Percentiles rank a stretch among this genome's conserved stretches.
phyloP scores from a whole-genome alignment of 2,888 invertebrate species.

The Cyrtodaria siliqua region DNA sequence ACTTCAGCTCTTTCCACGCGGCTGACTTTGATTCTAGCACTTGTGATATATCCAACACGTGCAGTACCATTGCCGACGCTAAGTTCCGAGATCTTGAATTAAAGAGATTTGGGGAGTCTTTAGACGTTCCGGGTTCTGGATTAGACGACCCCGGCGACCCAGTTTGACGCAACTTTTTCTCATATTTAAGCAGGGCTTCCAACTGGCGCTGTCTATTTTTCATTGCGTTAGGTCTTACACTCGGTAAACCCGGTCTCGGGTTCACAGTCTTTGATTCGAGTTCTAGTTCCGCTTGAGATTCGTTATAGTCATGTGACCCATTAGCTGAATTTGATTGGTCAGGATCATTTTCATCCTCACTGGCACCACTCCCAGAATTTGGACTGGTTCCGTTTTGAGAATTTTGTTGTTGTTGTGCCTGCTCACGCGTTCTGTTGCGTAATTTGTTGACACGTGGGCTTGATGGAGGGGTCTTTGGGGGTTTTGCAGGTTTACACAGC shows the following conservation, averaged over 20 bases:
- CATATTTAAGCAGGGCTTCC: slow-evolving; percentile 90
- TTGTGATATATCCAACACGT: slow-evolving; percentile 93
- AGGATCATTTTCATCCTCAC: slow-evolving; percentile 4
- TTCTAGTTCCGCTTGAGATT: neutral
- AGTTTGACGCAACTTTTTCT: slow-evolving; percentile 87
- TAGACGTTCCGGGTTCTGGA: slow-evolving; percentile 24
- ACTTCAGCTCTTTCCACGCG: slow-evolving; percentile 81
- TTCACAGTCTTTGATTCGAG: slow-evolving; percentile 46
- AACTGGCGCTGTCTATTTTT: slow-evolving; percentile 89
- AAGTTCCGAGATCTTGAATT: slow-evolving; percentile 19
- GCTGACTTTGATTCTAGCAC: slow-evolving; percentile 87
- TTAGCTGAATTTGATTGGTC: slow-evolving; percentile 15
- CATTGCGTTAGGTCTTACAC: slow-evolving; percentile 86
- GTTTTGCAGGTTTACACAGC: slow-evolving; percentile 82
- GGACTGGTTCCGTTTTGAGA: neutral
- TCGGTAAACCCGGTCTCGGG: slow-evolving; percentile 77
- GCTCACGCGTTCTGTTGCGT: slow-evolving; percentile 57
- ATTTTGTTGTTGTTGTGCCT: slow-evolving; percentile 22
- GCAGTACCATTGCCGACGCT: slow-evolving; percentile 90
- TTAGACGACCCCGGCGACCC: slow-evolving; percentile 33
- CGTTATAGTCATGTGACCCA: slow-evolving; percentile 17
- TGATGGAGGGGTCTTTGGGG: slow-evolving; percentile 44
- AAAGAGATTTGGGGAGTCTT: slow-evolving; percentile 17
- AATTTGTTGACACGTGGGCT: slow-evolving; percentile 25
- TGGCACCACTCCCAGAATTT: neutral